These are phyloP conservation scores for Lissocephala sabroskyi DNA, from an alignment of 2,888 invertebrate genomes.

Conservation along the genomic window DNA sequence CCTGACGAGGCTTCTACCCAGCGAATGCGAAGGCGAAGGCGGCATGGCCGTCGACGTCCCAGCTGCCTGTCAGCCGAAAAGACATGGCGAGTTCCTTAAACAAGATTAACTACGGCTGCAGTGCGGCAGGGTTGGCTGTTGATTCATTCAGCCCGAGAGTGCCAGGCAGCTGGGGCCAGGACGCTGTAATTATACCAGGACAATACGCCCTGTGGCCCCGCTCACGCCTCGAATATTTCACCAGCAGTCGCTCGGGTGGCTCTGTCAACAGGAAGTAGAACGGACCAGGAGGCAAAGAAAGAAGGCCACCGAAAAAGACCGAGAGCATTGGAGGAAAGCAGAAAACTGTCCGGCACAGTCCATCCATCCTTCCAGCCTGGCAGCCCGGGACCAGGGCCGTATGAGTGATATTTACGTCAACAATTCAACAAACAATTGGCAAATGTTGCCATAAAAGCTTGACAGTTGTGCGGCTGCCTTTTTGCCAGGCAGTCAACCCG, in stretches of 20 bases:
- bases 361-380: conserved; percentile 14
- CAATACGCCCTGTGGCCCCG: too few relatives aligned
- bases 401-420: conserved; percentile 54
- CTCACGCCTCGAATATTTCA: too few relatives aligned
- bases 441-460: conserved; percentile 65
- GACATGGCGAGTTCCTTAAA: conserved; percentile 39
- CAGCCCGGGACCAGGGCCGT: conserved; percentile 26
- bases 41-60: too few relatives aligned
- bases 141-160: neutral
- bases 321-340: neutral
- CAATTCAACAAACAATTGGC: conserved; percentile 67
- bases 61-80: conserved; percentile 19
- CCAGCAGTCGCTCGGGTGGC: too few relatives aligned
- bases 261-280: too few relatives aligned
- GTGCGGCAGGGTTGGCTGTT: too few relatives aligned
- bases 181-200: too few relatives aligned
- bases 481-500: conserved; percentile 24
- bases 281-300: conserved; percentile 2
- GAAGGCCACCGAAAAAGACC: neutral
- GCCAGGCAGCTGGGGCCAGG: too few relatives aligned
- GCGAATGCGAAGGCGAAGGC: too few relatives aligned
- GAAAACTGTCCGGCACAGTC: too few relatives aligned
- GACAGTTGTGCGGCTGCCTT: conserved; percentile 44
- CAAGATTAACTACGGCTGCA: conserved; percentile 42
- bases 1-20: too few relatives aligned